phyloP scores from a whole-genome alignment of 2,888 invertebrate species.

The Malthinus seriepunctatus region DNA sequence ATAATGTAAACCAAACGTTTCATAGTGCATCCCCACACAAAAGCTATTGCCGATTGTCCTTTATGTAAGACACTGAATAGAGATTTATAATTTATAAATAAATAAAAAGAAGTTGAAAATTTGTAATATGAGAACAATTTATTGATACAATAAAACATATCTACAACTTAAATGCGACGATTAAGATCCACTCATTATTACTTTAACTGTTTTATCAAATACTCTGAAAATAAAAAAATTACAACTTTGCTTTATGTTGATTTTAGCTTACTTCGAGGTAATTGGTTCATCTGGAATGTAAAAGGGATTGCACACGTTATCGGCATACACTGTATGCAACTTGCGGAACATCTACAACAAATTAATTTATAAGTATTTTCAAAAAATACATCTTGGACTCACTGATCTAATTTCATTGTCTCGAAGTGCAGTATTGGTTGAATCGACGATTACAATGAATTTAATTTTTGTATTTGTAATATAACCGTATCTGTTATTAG shows the following conservation, averaged over 20 bases:
- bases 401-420: conserved; percentile 95
- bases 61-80: too few species aligned
- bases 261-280: conserved; percentile 73
- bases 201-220: conserved; percentile 70
- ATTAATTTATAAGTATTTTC: conserved; percentile 22
- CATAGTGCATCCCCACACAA: too few species aligned
- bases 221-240: conserved; percentile 56
- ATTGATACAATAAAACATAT: too few species aligned
- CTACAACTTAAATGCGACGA: too few species aligned
- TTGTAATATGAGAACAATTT: too few species aligned
- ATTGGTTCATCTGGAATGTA: conserved; percentile 92
- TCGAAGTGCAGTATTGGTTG: conserved; percentile 81
- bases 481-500: conserved; percentile 79
- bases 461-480: conserved; percentile 97
- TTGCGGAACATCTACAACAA: conserved; percentile 77
- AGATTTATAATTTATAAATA: too few species aligned
- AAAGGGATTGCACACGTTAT: conserved; percentile 96
- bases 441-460: conserved; percentile 90
- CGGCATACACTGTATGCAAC: conserved; percentile 89
- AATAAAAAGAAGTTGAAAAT: too few species aligned
- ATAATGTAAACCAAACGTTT: too few species aligned
- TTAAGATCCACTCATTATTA: conserved; percentile 55
- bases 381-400: conserved; percentile 43
- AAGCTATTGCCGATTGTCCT: too few species aligned
- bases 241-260: neutral